Base-by-base conservation (phyloP, 2,888 invertebrate species). In the Lacanobia oleracea region DNA sequence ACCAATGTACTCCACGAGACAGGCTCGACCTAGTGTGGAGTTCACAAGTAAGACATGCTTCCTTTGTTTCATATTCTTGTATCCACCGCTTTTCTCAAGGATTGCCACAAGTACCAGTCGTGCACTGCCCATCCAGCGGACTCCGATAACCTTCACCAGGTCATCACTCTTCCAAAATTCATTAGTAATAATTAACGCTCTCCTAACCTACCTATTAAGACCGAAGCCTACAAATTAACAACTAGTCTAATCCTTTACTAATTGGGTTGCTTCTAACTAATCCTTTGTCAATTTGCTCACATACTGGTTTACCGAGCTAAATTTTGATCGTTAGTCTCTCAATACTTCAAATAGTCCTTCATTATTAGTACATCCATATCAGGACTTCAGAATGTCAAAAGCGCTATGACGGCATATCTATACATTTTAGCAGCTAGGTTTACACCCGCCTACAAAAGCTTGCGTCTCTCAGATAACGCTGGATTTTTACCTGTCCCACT, bases 381-480 rank as follows among this genome's bases (percentile, higher is more conserved):
- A 79, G 53, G 27, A 12, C 10, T 56, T 56, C 27, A 63, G 53
- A 57, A 66, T 67, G 59, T 60, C 48, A 73, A 75, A 54, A 79
- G 56, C 54, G 21, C 37, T 67, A 8, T 67, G 33, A 43, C 43
- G 37, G 43, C 64, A 9, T 45, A 16, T 14, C 37, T 72, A 33
- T 43, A 66, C 43, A 5, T 61, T 69, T 71, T 14, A 54, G 45
- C 33, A 66, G 23, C 50, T 51, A 74, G 54, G 51, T 53, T 67
- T 66, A 77, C 74, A 37, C 56, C 80, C 64, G 33, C 73, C 72
- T 68, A 78, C 77, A 66, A 56, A 68, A 64, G 82, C 71, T 45
- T 84, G 84, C 67, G 74, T 75, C 72, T 76, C 61, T 77, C 74
- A 75, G 86, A 88, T 86, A 88, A 87, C 78, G 70, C 50, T 56